Evolutionary conservation across 2,797 vertebrate genomes (phyloP).

Genomic region (Gorsachius magnificus): DNA sequence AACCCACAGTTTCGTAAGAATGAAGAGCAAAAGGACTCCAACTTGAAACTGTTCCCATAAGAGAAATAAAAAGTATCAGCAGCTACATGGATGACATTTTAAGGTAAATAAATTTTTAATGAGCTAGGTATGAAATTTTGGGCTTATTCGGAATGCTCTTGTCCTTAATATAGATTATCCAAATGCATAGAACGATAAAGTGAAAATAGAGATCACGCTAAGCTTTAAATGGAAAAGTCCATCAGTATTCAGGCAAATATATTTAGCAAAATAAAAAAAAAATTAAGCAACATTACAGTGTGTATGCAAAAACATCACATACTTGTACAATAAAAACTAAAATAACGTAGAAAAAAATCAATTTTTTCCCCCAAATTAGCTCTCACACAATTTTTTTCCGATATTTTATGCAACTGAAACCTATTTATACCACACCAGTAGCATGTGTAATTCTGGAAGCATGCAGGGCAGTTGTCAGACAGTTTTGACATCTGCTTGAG

Average conservation of each 20-base stretch:
- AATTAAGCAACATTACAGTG: fast-evolving
- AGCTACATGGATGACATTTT: neutral
- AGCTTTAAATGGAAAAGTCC: neutral
- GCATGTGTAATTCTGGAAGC: neutral
- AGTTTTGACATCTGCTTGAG: neutral
- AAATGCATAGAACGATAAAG: neutral
- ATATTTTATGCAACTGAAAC: neutral
- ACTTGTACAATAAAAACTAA: neutral
- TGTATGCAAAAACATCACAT: neutral
- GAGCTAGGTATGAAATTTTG: neutral
- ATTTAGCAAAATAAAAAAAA: neutral
- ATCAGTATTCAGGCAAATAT: neutral
- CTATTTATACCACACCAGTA: neutral
- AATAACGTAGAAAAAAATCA: neutral
- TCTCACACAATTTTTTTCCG: neutral
- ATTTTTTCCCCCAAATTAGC: neutral
- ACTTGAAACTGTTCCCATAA: neutral
- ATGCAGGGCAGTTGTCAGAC: neutral
- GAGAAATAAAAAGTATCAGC: neutral
- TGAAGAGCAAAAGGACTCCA: neutral
- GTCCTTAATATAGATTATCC: neutral
- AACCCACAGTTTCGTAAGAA: neutral
- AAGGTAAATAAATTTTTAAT: neutral
- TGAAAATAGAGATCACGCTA: neutral
- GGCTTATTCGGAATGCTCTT: fast-evolving